Evolutionary conservation across 2,888 invertebrate species (phyloP), one percentile per base, ranked within the genome.

Genomic region (Thymelicus sylvestris): DNA sequence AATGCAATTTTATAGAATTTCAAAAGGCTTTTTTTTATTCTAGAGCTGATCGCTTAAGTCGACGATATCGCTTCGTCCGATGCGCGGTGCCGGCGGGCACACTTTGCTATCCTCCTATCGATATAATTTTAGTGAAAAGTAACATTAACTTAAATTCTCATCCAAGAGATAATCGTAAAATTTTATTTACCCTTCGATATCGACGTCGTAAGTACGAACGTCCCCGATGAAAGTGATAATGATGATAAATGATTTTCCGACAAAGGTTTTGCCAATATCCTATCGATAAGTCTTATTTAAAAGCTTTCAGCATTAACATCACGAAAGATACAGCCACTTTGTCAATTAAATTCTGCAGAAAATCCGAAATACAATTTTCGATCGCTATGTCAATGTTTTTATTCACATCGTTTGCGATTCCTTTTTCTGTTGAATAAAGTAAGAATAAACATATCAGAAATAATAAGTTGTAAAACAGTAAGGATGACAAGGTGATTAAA

Each of bases 61-160:
- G 74, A 76, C 72, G 74, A 39, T 39, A 66, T 66, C 57, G 66
- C 66, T 67, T 75, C 64, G 66, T 70, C 69, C 71, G 67, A 69
- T 44, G 44, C 44, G 44, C 44, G 71, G 62, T 71, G 72, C 74
- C 74, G 72, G 64, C 64, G 74, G 73, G 73, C 69, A 65, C 73
- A 73, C 72, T 74, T 67, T 67, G 41, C 61, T 39, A 61, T 66
- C 59, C 10, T 47, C 57, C 24, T 48, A 59, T 24, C 59, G 66
- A 67, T 41, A 61, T 41, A 50, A 59, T 67, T 67, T 24, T 41
- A 19, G 24, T 41, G 52, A 67, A 48, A 50, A 24, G 50, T 15
- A 61, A 24, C 39, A 52, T 61, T 41, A 52, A 68, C 44, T 62
- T 62, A 15, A 61, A 62, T 47, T 47, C 19, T 62, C 24, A 13